Conservation (phyloP, 2,888 invertebrate genomes). For the Clusia tigrina region DNA sequence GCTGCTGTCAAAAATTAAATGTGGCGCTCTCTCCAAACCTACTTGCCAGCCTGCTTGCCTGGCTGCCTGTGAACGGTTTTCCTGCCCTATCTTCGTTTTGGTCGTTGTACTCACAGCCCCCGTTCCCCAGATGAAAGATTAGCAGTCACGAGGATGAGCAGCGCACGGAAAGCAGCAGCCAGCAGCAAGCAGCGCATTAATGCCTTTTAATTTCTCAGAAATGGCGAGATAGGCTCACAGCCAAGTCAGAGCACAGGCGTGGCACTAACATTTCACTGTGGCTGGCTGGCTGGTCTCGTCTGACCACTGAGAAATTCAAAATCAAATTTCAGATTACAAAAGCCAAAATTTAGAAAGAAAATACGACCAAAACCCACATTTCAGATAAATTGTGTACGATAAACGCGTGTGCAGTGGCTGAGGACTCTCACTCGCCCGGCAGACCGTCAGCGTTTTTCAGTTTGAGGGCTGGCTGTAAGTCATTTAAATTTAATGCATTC, state of each 20-base stretch:
- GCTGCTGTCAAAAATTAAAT: neutral
- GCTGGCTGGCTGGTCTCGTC: no score
- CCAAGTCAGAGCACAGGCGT: neutral
- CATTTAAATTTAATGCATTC: no score
- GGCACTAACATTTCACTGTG: neutral
- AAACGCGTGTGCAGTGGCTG: no score
- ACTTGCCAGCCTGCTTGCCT: neutral
- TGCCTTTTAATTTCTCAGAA: conserved; percentile 1
- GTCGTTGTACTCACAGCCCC: neutral
- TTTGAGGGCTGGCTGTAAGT: neutral
- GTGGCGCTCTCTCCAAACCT: neutral
- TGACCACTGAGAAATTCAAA: conserved; percentile 4
- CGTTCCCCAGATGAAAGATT: conserved; percentile 4
- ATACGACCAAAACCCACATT: neutral
- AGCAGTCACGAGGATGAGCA: conserved; percentile 3
- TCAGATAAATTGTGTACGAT: conserved; percentile 53
- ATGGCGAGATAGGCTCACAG: neutral
- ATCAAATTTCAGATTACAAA: neutral
- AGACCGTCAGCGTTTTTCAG: no score
- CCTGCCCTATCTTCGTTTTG: neutral
- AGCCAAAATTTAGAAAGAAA: no score
- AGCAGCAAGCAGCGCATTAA: neutral
- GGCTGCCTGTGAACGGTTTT: neutral
- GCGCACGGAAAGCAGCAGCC: no score
- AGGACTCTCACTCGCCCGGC: no score